These are phyloP conservation scores for Ceuthmochares aereus DNA, from an alignment of 2,113 vertebrate genomes.

Conservation along the genomic window DNA sequence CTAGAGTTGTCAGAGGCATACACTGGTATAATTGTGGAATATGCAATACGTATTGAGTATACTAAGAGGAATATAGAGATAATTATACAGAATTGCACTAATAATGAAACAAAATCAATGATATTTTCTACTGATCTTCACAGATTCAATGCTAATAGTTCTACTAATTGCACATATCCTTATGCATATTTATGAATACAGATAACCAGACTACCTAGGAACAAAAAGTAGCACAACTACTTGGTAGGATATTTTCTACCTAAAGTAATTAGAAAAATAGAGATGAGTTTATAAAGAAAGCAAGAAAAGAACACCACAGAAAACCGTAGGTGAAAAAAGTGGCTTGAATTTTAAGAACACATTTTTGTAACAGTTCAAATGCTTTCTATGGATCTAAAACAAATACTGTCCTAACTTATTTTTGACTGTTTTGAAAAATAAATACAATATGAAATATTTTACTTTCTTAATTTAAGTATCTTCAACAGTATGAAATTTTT, in stretches of 20 bases:
- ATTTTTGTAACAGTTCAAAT: neutral
- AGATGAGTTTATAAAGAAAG: neutral
- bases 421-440: neutral
- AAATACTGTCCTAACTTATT: neutral
- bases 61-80: conserved; percentile 11
- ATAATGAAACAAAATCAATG: conserved; percentile 38
- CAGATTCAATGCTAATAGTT: conserved; percentile 33
- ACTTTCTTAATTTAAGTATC: neutral
- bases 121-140: conserved; percentile 42
- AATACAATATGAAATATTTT: fast-evolving
- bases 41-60: neutral
- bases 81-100: conserved; percentile 26
- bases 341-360: neutral
- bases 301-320: neutral
- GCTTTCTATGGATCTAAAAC: neutral
- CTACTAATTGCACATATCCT: conserved; percentile 29
- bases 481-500: neutral
- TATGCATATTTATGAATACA: conserved; percentile 24
- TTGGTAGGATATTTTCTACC: neutral
- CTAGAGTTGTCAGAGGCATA: neutral
- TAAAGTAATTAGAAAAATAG: neutral
- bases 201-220: neutral
- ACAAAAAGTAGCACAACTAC: neutral
- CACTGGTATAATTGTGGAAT: neutral
- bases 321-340: neutral